Evolutionary conservation across 2,888 invertebrate genomes (phyloP).

Genomic region (Sisyra nigra): DNA sequence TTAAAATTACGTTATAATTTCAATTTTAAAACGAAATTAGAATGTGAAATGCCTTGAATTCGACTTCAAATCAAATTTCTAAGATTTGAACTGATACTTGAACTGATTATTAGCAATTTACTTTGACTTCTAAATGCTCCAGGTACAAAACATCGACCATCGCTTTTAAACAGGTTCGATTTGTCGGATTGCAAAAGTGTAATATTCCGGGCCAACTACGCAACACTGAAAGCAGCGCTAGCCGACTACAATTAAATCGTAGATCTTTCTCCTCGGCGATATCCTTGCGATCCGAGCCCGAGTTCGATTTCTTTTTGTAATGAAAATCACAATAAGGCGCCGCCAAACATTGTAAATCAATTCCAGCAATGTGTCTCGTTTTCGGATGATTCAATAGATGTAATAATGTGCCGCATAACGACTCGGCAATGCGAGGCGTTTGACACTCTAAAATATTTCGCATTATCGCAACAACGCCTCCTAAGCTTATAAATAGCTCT

Average conservation of each 20-base stretch:
- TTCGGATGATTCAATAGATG: conserved; percentile 72
- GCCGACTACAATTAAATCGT: conserved; percentile 69
- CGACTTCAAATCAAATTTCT: too few relatives aligned
- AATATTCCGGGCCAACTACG: conserved; percentile 86
- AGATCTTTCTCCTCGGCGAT: conserved; percentile 58
- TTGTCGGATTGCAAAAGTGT: conserved; percentile 69
- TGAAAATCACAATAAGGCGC: conserved; percentile 92
- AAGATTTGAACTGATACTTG: too few relatives aligned
- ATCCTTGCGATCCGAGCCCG: too few relatives aligned
- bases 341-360: conserved; percentile 74
- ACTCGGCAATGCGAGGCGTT: conserved; percentile 79
- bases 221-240: conserved; percentile 67
- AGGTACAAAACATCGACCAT: conserved; percentile 69
- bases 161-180: conserved; percentile 57
- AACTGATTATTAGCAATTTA: too few relatives aligned
- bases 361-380: conserved; percentile 55
- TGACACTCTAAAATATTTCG: conserved; percentile 73
- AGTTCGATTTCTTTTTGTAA: conserved; percentile 21
- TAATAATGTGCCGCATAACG: conserved; percentile 73
- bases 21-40: too few relatives aligned
- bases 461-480: conserved; percentile 68
- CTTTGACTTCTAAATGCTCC: conserved; percentile 78
- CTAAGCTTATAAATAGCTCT: conserved; percentile 58
- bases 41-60: too few relatives aligned
- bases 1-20: too few relatives aligned